Conservation (phyloP, 2,888 invertebrate species). For the Sphaerophoria rueppellii region DNA sequence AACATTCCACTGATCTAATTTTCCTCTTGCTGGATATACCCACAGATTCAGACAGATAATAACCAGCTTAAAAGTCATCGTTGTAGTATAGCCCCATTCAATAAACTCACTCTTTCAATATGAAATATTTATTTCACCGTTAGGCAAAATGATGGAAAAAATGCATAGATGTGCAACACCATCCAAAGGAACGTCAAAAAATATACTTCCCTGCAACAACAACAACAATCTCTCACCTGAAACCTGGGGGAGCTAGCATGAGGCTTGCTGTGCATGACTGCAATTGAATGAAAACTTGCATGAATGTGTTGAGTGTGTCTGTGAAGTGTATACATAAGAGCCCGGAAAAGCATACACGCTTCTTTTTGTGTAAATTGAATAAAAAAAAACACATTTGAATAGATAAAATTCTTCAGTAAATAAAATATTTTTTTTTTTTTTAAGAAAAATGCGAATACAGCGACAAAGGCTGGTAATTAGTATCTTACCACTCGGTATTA, state of each 20-base stretch:
- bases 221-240: constrained; percentile 48
- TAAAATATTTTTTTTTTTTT: constrained; percentile 1
- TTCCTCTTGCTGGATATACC: neutral
- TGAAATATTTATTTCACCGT: constrained; percentile 38
- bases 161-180: constrained; percentile 38
- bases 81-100: constrained; percentile 19
- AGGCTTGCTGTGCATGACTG: constrained; percentile 52
- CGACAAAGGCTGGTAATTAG: constrained; percentile 66
- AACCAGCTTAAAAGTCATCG: constrained; percentile 44
- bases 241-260: constrained; percentile 32
- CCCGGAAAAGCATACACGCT: constrained; percentile 56
- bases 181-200: constrained; percentile 37
- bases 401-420: constrained; percentile 61
- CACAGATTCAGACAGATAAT: neutral
- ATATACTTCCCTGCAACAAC: constrained; percentile 23
- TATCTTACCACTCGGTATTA: constrained; percentile 50
- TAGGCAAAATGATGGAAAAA: constrained; percentile 15
- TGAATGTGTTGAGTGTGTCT: constrained; percentile 16
- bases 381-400: constrained; percentile 38
- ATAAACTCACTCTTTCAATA: constrained; percentile 35
- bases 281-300: constrained; percentile 50
- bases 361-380: constrained; percentile 9
- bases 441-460: constrained; percentile 26
- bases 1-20: constrained; percentile 38
- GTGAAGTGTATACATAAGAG: constrained; percentile 28